Evolutionary conservation across 2,888 invertebrate species (phyloP), one percentile per base, ranked within the genome.

Genomic region (Nineta flava): DNA sequence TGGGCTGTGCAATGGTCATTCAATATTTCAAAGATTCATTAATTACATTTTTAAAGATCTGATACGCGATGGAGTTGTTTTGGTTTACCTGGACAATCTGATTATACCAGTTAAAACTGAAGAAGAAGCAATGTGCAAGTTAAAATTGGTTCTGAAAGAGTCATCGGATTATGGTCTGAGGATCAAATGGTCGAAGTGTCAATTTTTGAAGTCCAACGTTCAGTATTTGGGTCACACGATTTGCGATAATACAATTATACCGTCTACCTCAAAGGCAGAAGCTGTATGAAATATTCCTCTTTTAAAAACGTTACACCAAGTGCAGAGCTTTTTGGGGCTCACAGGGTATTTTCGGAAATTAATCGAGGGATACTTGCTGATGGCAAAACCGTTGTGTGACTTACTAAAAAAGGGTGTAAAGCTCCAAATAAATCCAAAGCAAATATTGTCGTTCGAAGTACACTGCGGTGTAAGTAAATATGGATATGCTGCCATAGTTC

Each of bases 291-390:
- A 55, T 4, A 55, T 53, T 52, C 45, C 54, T 2, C 47, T 49
- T 32, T 51, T 52, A 2, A 50, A 19, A 9, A 51, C 40, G 12
- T 32, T 53, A 6, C 49, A 48, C 13, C 43, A 44, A n/a, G 32
- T 55, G 3, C 55, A 55, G 48, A 42, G 50, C 9, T 56, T 52
- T 44, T 40, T 55, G 15, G 53, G 56, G 7, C 46, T 56, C 3
- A 50, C 55, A 2, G 56, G 56, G 13, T 56, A 54, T 45, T 56
- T 56, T 43, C 51, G 54, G 3, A 55, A 54, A 44, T 55, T 44
- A 15, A 44, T 49, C 16, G 10, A 10, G 32, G 12, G 31, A 9
- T 49, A 32, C 16, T 31, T 44, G 44, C 3, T 16, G 3, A 34
- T 44, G 7, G 53, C 53, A 2, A 42, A 38, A 3, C 51, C 50